Conservation (phyloP, 2,888 invertebrate species). For the Oscheius myriophilus region DNA sequence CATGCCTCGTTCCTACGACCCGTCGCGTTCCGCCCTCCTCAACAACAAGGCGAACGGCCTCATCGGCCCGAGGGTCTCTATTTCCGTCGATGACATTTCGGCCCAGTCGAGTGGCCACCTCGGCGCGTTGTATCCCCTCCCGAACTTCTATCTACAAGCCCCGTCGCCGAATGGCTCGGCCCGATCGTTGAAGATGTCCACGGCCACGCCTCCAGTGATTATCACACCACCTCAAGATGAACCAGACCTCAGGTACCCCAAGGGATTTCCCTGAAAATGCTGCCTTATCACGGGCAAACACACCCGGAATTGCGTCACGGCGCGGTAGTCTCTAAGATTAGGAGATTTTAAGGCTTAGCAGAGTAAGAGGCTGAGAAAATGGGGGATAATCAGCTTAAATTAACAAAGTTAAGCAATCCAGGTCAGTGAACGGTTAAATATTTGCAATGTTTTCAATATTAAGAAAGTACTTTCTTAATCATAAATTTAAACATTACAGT, state of each 20-base stretch:
- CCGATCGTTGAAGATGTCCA: conserved; percentile 5
- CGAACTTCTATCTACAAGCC: conserved; percentile 48
- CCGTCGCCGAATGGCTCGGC: conserved; percentile 31
- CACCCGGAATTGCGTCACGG: too few species aligned
- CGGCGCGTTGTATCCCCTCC: conserved; percentile 37
- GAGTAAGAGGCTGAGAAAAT: not conserved
- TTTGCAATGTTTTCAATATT: too few species aligned
- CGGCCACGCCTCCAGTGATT: conserved; percentile 3
- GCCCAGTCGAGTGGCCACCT: conserved; percentile 15
- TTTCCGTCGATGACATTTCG: conserved; percentile 48
- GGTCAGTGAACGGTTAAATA: too few species aligned
- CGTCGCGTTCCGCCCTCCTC: conserved; percentile 36
- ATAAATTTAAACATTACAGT: too few species aligned
- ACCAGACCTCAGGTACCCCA: conserved; percentile 28
- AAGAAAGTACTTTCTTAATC: too few species aligned
- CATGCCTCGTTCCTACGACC: conserved; percentile 50
- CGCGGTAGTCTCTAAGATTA: not conserved
- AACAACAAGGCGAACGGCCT: conserved; percentile 10
- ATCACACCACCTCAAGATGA: conserved; percentile 22
- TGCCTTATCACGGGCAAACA: too few species aligned
- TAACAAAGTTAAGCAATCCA: too few species aligned
- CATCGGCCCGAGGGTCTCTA: conserved; percentile 37
- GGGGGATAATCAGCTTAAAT: not conserved
- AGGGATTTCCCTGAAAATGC: too few species aligned
- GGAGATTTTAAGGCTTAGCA: not conserved